phyloP scores from a whole-genome alignment of 2,113 vertebrate species.

The Lepus europaeus region DNA sequence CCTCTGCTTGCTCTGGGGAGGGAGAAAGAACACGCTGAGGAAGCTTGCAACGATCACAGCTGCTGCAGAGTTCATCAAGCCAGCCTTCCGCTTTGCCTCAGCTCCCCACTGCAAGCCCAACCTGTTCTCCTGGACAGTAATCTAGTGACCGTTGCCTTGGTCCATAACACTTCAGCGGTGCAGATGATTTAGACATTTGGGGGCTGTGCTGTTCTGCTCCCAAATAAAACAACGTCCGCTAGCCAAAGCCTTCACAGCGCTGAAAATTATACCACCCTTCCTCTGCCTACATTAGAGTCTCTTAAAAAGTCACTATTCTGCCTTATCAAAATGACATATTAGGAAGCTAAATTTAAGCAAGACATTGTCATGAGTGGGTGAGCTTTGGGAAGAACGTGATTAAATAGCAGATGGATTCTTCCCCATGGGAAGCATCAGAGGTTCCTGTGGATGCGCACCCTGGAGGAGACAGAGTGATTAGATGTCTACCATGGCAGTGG shows the following conservation, averaged over 20 bases:
- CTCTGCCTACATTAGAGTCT: constrained; percentile 70
- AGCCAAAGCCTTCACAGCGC: constrained; percentile 67
- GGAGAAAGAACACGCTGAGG: constrained; percentile 79
- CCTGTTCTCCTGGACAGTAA: constrained; percentile 75
- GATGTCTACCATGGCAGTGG: neutral
- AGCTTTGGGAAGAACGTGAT: constrained; percentile 81
- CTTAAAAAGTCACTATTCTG: constrained; percentile 82
- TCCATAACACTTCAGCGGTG: constrained; percentile 74
- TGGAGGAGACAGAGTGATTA: constrained; percentile 85
- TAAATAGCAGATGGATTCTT: constrained; percentile 86
- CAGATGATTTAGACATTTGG: constrained; percentile 78
- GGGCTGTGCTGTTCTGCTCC: constrained; percentile 70
- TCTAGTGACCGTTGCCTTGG: constrained; percentile 67
- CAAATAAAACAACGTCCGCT: constrained; percentile 66
- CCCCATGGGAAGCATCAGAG: constrained; percentile 82
- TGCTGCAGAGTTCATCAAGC: constrained; percentile 80
- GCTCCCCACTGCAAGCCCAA: constrained; percentile 76
- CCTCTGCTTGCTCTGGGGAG: constrained; percentile 72
- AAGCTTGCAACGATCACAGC: constrained; percentile 77
- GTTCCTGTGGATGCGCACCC: constrained; percentile 77
- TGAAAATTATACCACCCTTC: constrained; percentile 65
- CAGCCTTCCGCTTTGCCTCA: constrained; percentile 69
- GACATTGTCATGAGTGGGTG: constrained; percentile 73
- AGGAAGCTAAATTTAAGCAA: constrained; percentile 80
- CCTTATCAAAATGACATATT: constrained; percentile 79